These are phyloP conservation scores for Poeciliopsis infans DNA, from an alignment of 2,797 vertebrate species.

Conservation along the genomic window DNA sequence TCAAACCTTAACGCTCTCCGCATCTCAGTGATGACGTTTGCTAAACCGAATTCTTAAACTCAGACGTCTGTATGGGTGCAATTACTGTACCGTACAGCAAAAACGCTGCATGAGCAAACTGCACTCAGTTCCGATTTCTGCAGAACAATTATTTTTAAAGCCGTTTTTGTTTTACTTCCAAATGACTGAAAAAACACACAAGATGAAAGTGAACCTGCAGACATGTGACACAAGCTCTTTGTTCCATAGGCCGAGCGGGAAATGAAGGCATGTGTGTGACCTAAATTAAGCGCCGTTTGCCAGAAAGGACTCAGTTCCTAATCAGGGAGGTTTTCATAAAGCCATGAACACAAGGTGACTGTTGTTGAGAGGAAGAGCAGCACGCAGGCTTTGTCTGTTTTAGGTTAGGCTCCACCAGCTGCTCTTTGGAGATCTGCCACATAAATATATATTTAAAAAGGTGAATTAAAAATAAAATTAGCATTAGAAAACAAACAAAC, in stretches of 20 bases:
- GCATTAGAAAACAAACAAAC: neutral
- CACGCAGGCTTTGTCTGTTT: constrained; percentile 39
- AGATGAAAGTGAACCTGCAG: constrained; percentile 31
- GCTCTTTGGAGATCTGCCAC: neutral
- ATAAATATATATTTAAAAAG: no score
- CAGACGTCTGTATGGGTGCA: neutral
- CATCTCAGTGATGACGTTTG: constrained; percentile 25
- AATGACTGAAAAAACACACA: constrained; percentile 56
- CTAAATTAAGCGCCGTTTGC: constrained; percentile 59
- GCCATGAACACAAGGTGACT: constrained; percentile 71
- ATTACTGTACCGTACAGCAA: neutral
- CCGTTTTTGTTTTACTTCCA: constrained; percentile 45
- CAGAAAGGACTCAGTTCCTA: constrained; percentile 60
- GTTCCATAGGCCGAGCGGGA: constrained; percentile 47
- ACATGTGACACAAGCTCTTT: constrained; percentile 58
- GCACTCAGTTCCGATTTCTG: constrained; percentile 9
- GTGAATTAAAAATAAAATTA: neutral
- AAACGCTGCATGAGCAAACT: neutral
- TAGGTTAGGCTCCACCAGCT: constrained; percentile 52
- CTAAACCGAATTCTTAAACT: constrained; percentile 1
- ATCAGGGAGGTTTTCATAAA: constrained; percentile 73
- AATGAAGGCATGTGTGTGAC: constrained; percentile 58
- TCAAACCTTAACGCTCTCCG: constrained; percentile 51
- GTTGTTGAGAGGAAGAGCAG: constrained; percentile 69
- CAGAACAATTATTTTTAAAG: constrained; percentile 33